A percentile compares a stretch with the other conserved stretches of the same genome.
These are phyloP conservation scores for Atrichornis clamosus DNA, from an alignment of 2,113 vertebrate species.

Conservation along the genomic window DNA sequence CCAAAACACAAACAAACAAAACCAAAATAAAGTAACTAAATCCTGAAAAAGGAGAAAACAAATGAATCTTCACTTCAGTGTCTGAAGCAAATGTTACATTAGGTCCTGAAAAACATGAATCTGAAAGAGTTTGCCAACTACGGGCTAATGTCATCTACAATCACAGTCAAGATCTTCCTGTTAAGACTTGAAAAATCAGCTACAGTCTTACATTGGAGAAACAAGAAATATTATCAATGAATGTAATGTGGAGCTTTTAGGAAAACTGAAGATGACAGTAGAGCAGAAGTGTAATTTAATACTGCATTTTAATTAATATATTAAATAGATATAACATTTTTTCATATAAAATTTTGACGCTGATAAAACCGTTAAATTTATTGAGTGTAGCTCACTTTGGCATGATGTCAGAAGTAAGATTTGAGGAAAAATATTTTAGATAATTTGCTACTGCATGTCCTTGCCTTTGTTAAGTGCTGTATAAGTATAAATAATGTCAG, in stretches of 20 bases:
- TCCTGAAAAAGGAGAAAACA: not conserved
- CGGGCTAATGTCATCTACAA: not conserved
- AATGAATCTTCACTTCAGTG: not conserved
- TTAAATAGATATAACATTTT: not conserved
- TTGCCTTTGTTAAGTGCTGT: not conserved
- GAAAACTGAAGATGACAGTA: not conserved
- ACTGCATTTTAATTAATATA: not conserved
- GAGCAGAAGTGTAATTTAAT: not conserved
- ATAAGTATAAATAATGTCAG: not conserved
- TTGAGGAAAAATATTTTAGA: not conserved
- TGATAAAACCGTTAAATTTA: not conserved
- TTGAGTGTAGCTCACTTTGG: not conserved
- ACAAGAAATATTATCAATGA: not conserved
- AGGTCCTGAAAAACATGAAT: not conserved
- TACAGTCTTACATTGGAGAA: not conserved
- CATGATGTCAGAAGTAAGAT: not conserved
- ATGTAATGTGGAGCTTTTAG: not conserved
- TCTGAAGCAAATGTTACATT: not conserved
- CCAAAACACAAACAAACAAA: not conserved
- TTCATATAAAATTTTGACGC: not conserved
- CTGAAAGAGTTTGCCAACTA: not conserved
- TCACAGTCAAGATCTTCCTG: not conserved
- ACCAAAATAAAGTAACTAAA: not conserved
- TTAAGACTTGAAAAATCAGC: not conserved
- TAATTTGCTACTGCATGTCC: not conserved